These are phyloP conservation scores for Chaetops frenatus DNA, from an alignment of 2,113 vertebrate genomes.

Conservation along the genomic window DNA sequence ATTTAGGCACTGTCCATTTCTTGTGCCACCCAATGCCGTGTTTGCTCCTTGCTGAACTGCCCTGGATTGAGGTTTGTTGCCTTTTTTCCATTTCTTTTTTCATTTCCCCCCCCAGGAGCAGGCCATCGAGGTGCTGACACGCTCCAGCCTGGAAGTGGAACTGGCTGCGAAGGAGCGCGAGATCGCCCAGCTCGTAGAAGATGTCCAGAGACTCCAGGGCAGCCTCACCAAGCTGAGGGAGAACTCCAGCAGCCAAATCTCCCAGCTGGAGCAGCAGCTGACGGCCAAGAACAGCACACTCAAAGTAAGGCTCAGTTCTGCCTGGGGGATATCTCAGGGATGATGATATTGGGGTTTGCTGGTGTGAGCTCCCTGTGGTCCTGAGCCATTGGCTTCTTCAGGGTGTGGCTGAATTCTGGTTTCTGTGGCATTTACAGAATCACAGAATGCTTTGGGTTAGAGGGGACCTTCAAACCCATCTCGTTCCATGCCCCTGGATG, in stretches of 20 bases:
- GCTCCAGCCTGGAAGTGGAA: constrained; percentile 90
- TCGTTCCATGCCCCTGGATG: background rate
- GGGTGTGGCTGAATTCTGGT: background rate
- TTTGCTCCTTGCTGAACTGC: background rate
- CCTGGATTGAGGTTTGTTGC: background rate
- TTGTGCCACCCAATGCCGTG: fast-evolving
- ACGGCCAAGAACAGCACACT: constrained; percentile 86
- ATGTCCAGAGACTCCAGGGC: constrained; percentile 96
- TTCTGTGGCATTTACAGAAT: background rate
- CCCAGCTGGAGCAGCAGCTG: constrained; percentile 93
- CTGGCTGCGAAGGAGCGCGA: constrained; percentile 95
- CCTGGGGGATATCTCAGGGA: fast-evolving
- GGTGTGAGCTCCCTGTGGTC: background rate
- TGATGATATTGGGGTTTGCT: fast-evolving
- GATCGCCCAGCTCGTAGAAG: constrained; percentile 92
- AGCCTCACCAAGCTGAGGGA: constrained; percentile 93
- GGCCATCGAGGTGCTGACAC: constrained; percentile 80
- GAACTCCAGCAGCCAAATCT: constrained; percentile 90
- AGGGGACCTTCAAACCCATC: background rate
- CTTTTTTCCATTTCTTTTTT: background rate
- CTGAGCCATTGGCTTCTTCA: background rate
- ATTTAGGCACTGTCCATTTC: background rate
- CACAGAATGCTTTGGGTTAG: background rate
- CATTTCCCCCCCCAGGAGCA: constrained; percentile 73
- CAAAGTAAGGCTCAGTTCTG: constrained; percentile 72